phyloP scores from a whole-genome alignment of 2,113 vertebrate genomes.

The Benitochromis conjunctus region DNA sequence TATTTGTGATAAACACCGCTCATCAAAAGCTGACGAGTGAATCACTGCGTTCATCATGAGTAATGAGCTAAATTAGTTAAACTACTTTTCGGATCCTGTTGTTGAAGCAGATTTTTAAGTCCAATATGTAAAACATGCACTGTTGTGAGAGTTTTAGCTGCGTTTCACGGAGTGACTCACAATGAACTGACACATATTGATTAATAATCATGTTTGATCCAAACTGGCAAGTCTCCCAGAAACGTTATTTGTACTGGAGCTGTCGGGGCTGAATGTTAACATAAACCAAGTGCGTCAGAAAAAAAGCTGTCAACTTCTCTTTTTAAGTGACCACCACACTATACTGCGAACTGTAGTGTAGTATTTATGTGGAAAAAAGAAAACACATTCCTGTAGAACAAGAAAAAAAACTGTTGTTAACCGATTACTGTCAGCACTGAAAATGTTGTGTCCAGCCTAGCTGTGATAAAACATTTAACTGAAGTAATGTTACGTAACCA shows the following conservation, averaged over 20 bases:
- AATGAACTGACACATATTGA: constrained; percentile 9
- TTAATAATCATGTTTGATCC: not conserved
- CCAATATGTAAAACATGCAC: not conserved
- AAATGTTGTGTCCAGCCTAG: not conserved
- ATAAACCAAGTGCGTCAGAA: not conserved
- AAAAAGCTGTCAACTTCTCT: not conserved
- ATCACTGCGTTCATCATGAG: not conserved
- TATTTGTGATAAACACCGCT: not conserved
- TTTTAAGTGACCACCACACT: not conserved
- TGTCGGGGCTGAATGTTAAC: not conserved
- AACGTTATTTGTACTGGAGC: not conserved
- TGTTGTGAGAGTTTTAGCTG: not conserved
- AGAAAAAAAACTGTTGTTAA: not conserved
- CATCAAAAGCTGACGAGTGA: not conserved
- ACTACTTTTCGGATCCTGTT: not conserved
- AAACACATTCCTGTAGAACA: not conserved
- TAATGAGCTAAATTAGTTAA: not conserved
- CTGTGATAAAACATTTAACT: not conserved
- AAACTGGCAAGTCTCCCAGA: not conserved
- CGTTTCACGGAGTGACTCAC: not conserved
- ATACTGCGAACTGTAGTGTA: not conserved
- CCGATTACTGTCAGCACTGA: not conserved
- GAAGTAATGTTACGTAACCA: not conserved
- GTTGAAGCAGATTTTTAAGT: not conserved
- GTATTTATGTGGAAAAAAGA: not conserved